phyloP scores from a whole-genome alignment of 2,888 invertebrate species.

The Pseudococcus jackbeardsleyi region DNA sequence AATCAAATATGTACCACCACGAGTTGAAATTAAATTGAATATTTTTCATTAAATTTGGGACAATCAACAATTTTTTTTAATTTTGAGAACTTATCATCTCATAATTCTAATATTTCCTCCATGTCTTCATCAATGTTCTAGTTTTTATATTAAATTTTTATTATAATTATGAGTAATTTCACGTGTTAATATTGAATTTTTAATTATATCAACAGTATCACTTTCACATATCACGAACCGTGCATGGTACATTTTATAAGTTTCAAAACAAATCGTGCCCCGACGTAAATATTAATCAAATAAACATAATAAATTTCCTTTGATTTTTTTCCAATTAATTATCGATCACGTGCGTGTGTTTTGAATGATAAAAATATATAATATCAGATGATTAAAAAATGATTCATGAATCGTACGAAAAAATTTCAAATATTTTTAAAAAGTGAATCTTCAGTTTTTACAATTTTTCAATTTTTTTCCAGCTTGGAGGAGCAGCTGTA shows the following conservation, averaged over 20 bases:
- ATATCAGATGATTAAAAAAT: neutral
- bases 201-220: neutral
- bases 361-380: neutral
- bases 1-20: no score
- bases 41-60: no score
- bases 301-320: neutral
- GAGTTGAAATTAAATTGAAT: no score
- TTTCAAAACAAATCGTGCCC: neutral
- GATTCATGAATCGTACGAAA: neutral
- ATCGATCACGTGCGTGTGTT: neutral
- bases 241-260: constrained; percentile 6
- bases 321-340: neutral
- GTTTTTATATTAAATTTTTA: neutral
- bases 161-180: no score
- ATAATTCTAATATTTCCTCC: no score
- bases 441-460: no score
- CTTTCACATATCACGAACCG: neutral
- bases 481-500: constrained; percentile 71
- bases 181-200: neutral
- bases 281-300: neutral
- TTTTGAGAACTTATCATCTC: no score
- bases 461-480: constrained; percentile 61
- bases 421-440: no score
- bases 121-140: no score
- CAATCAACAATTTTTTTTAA: no score